Base-by-base conservation (phyloP, 1,140 invertebrate species). In the Octopus sinensis region DNA sequence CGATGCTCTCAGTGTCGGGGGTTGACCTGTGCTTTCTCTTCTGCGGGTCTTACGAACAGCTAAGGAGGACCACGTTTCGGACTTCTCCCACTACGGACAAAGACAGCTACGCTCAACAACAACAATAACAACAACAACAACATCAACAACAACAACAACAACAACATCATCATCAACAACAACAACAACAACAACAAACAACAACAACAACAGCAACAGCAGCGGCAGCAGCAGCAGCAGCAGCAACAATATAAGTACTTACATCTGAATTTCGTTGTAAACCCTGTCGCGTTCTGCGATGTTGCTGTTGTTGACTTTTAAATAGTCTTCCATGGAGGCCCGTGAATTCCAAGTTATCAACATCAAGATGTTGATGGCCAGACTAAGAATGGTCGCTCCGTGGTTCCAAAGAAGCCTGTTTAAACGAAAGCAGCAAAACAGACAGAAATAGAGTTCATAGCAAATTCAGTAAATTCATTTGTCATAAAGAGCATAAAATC, bases 351-450 rank as follows among this genome's bases (percentile, higher is more conserved):
- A 91, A 6, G 89, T 90, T 5, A 88, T 79, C 77, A 91, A 80
- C 90, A 91, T 91, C 12, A 90, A 76, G 23, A 89, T 82, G 80
- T 91, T 91, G 79, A 91, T 91, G 10, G 87, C 88, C 71, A 90
- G 79, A 84, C 89, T 90, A 13, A 91, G 85, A 53, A 90, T 54
- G 51, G 86, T 89, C 17, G 86, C 85, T 23, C 87, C 85, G 82
- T 89, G 85, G 82, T 89, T 91, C 90, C 90, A 91, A 23, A 89
- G 71, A 76, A 91, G 82, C 90, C 90, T 91, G 76, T 12, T 82
- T 0, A 13, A n/a, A 5, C 17, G 7, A 13, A 73, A 73, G 13
- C 68, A 73, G 3, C 4, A 3, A 62, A 62, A 62, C 9, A 62
- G 17, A 62, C 7, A 62, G 1, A 62, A 62, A 62, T 12, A 62